These are phyloP conservation scores for Miniopterus natalensis DNA, from an alignment of 2,113 vertebrate genomes.

Conservation along the genomic window DNA sequence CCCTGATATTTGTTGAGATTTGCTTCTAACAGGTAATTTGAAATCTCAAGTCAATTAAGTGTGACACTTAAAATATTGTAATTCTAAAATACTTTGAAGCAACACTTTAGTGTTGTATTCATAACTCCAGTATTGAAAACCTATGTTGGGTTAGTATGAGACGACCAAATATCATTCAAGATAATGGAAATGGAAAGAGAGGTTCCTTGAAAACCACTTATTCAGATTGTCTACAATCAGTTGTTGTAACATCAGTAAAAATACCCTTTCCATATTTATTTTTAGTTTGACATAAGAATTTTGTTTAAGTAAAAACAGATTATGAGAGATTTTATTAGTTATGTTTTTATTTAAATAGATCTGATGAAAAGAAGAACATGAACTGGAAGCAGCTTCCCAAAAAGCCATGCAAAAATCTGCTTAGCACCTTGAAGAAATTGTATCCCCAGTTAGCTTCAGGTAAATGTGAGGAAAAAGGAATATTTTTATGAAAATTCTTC, in stretches of 20 bases:
- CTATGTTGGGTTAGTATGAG: neutral
- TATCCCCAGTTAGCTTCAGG: constrained; percentile 93
- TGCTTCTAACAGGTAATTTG: neutral
- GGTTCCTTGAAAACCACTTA: constrained; percentile 31
- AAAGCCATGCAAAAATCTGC: constrained; percentile 95
- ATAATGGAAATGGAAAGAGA: constrained; percentile 36
- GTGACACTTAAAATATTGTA: constrained; percentile 21
- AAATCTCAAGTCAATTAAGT: neutral
- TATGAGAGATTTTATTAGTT: constrained; percentile 48
- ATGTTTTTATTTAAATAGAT: constrained; percentile 87
- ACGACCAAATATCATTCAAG: neutral
- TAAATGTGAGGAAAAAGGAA: constrained; percentile 81
- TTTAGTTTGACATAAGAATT: constrained; percentile 21
- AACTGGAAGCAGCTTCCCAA: constrained; percentile 99
- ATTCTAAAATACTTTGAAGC: constrained; percentile 13
- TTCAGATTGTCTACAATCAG: neutral
- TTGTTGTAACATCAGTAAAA: constrained; percentile 45
- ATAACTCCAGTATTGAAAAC: neutral
- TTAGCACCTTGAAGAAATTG: constrained; percentile 92
- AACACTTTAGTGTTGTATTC: neutral
- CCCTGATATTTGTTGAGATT: neutral
- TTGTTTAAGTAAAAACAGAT: constrained; percentile 42
- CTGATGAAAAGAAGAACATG: constrained; percentile 95
- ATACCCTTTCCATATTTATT: neutral
- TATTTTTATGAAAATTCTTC: constrained; percentile 36